Evolutionary conservation across 2,888 invertebrate species (phyloP).

Genomic region (Latheticus oryzae): DNA sequence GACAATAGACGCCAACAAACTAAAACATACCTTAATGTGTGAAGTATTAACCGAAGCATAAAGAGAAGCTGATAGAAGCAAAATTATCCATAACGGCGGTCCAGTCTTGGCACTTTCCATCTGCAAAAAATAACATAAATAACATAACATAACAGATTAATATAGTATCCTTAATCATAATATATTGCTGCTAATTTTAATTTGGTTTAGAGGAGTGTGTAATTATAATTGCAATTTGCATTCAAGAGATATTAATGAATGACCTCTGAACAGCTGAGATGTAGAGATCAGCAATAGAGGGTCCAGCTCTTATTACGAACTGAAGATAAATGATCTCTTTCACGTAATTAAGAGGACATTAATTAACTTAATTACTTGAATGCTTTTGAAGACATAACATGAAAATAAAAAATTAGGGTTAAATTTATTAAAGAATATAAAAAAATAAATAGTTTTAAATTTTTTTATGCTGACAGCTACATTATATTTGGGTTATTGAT

Average conservation of each 20-base stretch:
- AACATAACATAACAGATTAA: too few relatives aligned
- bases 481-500: too few relatives aligned
- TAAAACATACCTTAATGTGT: slow-evolving; percentile 39
- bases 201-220: too few relatives aligned
- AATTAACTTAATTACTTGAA: slow-evolving; percentile 47
- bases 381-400: slow-evolving; percentile 34
- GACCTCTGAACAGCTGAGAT: slow-evolving; percentile 43
- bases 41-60: slow-evolving; percentile 25
- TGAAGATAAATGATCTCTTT: slow-evolving; percentile 48
- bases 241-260: slow-evolving; percentile 45
- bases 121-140: slow-evolving; percentile 22
- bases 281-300: slow-evolving; percentile 37
- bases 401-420: too few relatives aligned
- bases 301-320: slow-evolving; percentile 44
- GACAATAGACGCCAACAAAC: too few relatives aligned
- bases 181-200: too few relatives aligned
- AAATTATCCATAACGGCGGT: slow-evolving; percentile 29
- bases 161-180: too few relatives aligned
- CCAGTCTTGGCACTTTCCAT: slow-evolving; percentile 31
- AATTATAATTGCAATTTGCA: slow-evolving; percentile 40
- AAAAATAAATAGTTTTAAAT: too few relatives aligned
- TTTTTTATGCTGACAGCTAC: too few relatives aligned
- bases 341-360: slow-evolving; percentile 48
- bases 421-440: too few relatives aligned
- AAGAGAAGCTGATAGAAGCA: slow-evolving; percentile 28